Evolutionary conservation across 1,140 invertebrate species (phyloP).

Genomic region (Neodiprion pinetum): DNA sequence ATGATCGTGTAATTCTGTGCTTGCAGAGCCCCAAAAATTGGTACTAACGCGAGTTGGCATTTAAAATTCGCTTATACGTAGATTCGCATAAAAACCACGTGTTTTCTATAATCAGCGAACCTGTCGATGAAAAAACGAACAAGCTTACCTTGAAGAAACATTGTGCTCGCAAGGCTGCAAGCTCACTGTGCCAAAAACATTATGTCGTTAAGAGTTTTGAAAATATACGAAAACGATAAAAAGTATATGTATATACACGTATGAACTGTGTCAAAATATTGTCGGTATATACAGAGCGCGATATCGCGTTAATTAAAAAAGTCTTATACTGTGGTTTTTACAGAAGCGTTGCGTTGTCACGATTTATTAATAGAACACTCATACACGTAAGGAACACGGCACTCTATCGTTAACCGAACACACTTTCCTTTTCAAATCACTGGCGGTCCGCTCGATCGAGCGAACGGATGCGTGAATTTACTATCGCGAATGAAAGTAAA

Average conservation of each 20-base stretch:
- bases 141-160: neutral
- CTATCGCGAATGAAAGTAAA: too few species aligned
- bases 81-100: too few species aligned
- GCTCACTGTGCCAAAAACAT: conserved; percentile 6
- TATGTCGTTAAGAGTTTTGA: neutral
- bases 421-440: conserved; percentile 2
- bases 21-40: too few species aligned
- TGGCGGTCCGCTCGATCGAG: neutral
- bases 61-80: too few species aligned
- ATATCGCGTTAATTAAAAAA: too few species aligned
- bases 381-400: neutral
- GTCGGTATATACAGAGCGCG: too few species aligned
- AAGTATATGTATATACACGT: neutral
- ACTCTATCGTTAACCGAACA: neutral
- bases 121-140: neutral
- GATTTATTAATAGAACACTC: neutral
- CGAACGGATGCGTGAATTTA: neutral
- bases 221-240: neutral
- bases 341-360: neutral
- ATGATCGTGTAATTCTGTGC: too few species aligned
- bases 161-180: conserved; percentile 7
- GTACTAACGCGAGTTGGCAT: too few species aligned
- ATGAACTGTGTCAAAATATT: too few species aligned
- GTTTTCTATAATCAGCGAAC: too few species aligned
- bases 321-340: too few species aligned